Base-by-base conservation (phyloP, 2,888 invertebrate genomes). In the Torymus auratus region DNA sequence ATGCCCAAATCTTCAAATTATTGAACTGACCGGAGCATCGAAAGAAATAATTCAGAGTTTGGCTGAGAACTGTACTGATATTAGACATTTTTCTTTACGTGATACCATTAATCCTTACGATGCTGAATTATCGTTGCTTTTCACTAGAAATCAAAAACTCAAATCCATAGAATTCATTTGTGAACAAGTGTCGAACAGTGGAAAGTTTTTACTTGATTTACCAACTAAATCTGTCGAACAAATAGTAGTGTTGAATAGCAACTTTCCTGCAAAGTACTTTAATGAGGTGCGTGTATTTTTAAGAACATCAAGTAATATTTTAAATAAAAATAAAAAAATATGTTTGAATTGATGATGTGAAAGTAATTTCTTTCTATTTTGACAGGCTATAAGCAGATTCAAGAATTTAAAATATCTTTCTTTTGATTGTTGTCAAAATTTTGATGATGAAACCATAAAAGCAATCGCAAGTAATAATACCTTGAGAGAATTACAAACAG, bases 161-260 rank as follows among this genome's bases (percentile, higher is more conserved):
- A 41, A 15, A 52, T n/a, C 56, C 50, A 13, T 77, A 11, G 56
- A 56, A 58, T 65, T 71, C 5, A 52, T 65, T 15, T 64, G 50
- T 13, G 71, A 71, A 64, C 15, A 12, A 13, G 20, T 14, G 28
- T 20, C 4, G 13, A 52, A 12, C 5, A 50, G 15, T 10, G 77
- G 77, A 14, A 65, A 78, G 52, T 78, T 56, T 71, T 71, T 70
- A 23, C 71, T 78, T n/a, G 23, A 65, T 58, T n/a, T 78, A 14
- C 65, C 70, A 20, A 11, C 28, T 23, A 58, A 71, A 50, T 58
- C 70, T 7, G n/a, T 78, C 0, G 11, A 64, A 23, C 23, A 23
- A 14, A 58, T 78, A 11, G 28, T 58, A 20, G 65, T 78, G 23
- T n/a, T 78, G 15, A 58, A 71, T 61, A 71, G 64, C 55, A 56